Evolutionary conservation across 1,140 invertebrate genomes (phyloP).

Genomic region (Antheraea mylitta): DNA sequence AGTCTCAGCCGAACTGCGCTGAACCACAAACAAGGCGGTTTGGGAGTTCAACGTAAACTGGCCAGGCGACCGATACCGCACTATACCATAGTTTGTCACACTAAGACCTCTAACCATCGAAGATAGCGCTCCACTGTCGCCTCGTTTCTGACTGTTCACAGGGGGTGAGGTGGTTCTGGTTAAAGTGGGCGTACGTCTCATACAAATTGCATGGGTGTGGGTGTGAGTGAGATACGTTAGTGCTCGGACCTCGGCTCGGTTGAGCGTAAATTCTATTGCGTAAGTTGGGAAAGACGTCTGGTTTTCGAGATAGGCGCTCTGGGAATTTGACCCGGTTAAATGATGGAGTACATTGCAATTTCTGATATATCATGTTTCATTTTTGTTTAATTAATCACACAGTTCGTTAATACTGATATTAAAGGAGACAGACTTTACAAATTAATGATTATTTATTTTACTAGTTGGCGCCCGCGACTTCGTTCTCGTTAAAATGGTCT

Average conservation of each 20-base stretch:
- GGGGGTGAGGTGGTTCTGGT: slow-evolving; percentile 37
- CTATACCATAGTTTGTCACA: slow-evolving; percentile 74
- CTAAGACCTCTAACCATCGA: slow-evolving; percentile 66
- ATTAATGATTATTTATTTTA: neutral
- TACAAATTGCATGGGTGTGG: slow-evolving; percentile 67
- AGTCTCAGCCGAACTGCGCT: slow-evolving; percentile 24
- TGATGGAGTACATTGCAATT: slow-evolving; percentile 1
- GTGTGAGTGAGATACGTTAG: slow-evolving; percentile 72
- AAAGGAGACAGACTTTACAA: neutral
- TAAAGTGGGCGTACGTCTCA: slow-evolving; percentile 44
- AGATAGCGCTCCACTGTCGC: slow-evolving; percentile 47
- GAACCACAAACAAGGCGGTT: slow-evolving; percentile 18
- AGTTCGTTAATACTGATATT: neutral
- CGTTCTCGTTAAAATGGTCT: too few species aligned
- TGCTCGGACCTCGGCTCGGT: slow-evolving; percentile 67
- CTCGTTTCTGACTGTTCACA: slow-evolving; percentile 34
- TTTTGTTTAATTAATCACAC: neutral
- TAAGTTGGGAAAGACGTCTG: slow-evolving; percentile 74
- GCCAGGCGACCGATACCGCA: slow-evolving; percentile 62
- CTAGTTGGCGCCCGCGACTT: too few species aligned
- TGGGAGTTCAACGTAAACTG: slow-evolving; percentile 39
- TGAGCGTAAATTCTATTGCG: slow-evolving; percentile 76
- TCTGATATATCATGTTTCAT: neutral
- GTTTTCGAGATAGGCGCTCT: slow-evolving; percentile 61
- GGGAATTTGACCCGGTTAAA: slow-evolving; percentile 37